These are phyloP conservation scores for Tethea ocularis DNA, from an alignment of 2,888 invertebrate genomes.

Conservation along the genomic window DNA sequence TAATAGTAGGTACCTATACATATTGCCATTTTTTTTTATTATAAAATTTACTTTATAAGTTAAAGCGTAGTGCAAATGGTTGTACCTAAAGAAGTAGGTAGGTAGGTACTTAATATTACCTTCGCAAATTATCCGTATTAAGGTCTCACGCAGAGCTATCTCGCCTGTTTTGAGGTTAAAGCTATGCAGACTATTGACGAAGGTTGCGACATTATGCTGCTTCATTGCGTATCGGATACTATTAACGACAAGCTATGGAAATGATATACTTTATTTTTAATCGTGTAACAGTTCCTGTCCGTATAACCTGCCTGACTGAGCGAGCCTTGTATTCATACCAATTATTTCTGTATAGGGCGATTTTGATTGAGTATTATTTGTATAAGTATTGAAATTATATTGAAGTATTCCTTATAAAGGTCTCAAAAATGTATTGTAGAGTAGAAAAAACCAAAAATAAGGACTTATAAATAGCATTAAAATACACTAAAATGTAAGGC, in stretches of 20 bases:
- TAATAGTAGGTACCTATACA: too few relatives aligned
- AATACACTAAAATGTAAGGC: too few relatives aligned
- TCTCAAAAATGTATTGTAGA: too few relatives aligned
- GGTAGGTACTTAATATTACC: background rate
- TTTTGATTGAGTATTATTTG: too few relatives aligned
- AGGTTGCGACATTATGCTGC: background rate
- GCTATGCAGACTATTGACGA: background rate
- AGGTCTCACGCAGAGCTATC: background rate
- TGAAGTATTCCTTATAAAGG: too few relatives aligned
- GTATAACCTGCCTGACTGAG: background rate
- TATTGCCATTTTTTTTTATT: too few relatives aligned
- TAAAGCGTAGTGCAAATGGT: background rate
- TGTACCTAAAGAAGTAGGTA: background rate
- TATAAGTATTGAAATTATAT: too few relatives aligned
- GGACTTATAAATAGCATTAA: too few relatives aligned
- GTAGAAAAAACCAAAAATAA: too few relatives aligned
- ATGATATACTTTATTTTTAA: background rate
- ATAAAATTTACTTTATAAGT: too few relatives aligned
- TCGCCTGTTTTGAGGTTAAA: background rate
- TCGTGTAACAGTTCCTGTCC: background rate
- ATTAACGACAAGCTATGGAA: background rate
- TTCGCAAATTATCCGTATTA: background rate
- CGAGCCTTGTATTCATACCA: background rate
- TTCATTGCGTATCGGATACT: background rate
- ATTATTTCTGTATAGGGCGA: background rate